Evolutionary conservation across 2,113 vertebrate genomes (phyloP).

Genomic region (Bubo scandiacus): DNA sequence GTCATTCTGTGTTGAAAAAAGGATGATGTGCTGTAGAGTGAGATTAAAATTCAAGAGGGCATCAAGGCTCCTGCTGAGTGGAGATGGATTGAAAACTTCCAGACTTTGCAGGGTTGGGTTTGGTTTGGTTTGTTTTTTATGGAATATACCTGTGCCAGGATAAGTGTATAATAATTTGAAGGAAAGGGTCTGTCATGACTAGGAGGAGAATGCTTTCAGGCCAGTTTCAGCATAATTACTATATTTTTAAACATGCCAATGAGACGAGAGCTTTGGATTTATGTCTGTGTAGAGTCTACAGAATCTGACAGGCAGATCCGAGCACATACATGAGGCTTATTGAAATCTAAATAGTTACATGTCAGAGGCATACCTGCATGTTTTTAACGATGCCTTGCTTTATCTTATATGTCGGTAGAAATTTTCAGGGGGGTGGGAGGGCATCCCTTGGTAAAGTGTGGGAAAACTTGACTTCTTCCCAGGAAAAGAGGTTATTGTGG

Average conservation of each 20-base stretch:
- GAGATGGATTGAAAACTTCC: background rate
- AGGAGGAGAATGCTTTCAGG: background rate
- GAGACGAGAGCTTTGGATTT: background rate
- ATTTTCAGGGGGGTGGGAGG: background rate
- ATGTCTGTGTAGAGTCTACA: background rate
- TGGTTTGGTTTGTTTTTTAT: background rate
- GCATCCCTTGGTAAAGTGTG: background rate
- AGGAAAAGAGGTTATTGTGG: background rate
- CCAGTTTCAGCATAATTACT: background rate
- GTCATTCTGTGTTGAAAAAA: background rate
- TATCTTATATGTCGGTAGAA: background rate
- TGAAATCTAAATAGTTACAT: background rate
- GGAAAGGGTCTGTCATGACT: background rate
- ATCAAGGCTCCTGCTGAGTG: background rate
- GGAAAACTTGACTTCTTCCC: background rate
- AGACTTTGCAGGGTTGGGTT: background rate
- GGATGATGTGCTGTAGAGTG: background rate
- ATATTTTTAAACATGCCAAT: background rate
- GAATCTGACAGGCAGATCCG: background rate
- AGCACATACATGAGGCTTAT: background rate
- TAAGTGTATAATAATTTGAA: background rate
- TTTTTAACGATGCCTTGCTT: background rate
- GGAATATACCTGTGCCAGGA: background rate
- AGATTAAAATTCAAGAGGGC: background rate
- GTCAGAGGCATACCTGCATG: background rate